These are phyloP conservation scores for Lacanobia wlatinum DNA, from an alignment of 2,888 invertebrate species.

Conservation along the genomic window DNA sequence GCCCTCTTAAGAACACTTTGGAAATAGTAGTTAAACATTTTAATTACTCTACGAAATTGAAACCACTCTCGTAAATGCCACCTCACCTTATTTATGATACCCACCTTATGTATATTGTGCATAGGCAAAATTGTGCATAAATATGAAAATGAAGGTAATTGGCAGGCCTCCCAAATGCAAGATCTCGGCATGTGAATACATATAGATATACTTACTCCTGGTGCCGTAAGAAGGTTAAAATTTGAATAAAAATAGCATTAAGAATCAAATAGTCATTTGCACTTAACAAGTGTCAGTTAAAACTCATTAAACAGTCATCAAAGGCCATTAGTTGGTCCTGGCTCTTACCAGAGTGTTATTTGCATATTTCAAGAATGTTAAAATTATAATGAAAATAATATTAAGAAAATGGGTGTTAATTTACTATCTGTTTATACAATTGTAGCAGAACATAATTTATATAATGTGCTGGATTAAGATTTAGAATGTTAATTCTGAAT, in stretches of 20 bases:
- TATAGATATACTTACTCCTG: neutral
- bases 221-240: slow-evolving; percentile 17
- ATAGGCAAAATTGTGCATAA: slow-evolving; percentile 16
- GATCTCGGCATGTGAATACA: slow-evolving; percentile 6
- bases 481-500: too few relatives aligned
- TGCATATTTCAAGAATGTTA: neutral
- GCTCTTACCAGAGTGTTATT: neutral
- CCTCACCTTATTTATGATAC: neutral
- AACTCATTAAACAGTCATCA: neutral
- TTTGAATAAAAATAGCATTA: slow-evolving; percentile 38
- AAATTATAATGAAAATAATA: neutral
- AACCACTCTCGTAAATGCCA: neutral
- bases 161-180: neutral
- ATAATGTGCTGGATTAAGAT: too few relatives aligned
- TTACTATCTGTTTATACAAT: neutral
- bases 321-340: neutral
- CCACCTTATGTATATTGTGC: too few relatives aligned
- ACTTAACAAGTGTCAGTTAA: neutral
- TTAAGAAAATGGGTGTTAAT: neutral
- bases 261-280: neutral
- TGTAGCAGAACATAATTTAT: too few relatives aligned
- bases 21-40: slow-evolving; percentile 20
- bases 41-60: slow-evolving; percentile 8
- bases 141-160: neutral
- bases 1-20: slow-evolving; percentile 6